phyloP scores from a whole-genome alignment of 2,888 invertebrate species.

The Platypus cylindrus region DNA sequence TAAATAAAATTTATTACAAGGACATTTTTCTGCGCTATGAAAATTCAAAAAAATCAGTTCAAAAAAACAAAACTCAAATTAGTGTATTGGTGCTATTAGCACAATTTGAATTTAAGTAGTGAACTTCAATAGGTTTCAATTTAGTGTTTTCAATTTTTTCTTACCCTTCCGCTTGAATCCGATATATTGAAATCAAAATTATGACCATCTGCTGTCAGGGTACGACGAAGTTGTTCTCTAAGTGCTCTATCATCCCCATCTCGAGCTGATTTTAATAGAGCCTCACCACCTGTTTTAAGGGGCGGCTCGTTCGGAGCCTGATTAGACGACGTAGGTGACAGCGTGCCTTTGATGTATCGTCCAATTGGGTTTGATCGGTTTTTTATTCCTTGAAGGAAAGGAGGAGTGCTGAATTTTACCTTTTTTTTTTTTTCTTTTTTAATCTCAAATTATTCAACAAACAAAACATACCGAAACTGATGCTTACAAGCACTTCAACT shows the following conservation, averaged over 20 bases:
- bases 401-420: not conserved
- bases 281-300: constrained; percentile 27
- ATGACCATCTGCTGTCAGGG: constrained; percentile 31
- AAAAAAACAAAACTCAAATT: no score
- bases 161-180: constrained; percentile 46
- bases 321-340: constrained; percentile 35
- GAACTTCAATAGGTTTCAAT: not conserved
- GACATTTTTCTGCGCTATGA: no score
- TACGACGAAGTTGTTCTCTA: constrained; percentile 34
- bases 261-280: constrained; percentile 41
- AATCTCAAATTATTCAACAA: not conserved
- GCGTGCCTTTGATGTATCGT: constrained; percentile 33
- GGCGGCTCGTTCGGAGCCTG: constrained; percentile 27
- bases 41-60: no score
- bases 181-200: constrained; percentile 40
- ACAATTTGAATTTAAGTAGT: no score
- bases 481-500: constrained; percentile 12
- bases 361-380: constrained; percentile 32
- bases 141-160: constrained; percentile 16
- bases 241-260: constrained; percentile 40
- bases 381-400: constrained; percentile 24
- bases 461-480: constrained; percentile 11
- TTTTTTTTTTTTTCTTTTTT: not conserved
- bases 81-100: no score
- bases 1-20: no score